Evolutionary conservation across 2,888 invertebrate species (phyloP).

Genomic region (Linyphia triangularis): DNA sequence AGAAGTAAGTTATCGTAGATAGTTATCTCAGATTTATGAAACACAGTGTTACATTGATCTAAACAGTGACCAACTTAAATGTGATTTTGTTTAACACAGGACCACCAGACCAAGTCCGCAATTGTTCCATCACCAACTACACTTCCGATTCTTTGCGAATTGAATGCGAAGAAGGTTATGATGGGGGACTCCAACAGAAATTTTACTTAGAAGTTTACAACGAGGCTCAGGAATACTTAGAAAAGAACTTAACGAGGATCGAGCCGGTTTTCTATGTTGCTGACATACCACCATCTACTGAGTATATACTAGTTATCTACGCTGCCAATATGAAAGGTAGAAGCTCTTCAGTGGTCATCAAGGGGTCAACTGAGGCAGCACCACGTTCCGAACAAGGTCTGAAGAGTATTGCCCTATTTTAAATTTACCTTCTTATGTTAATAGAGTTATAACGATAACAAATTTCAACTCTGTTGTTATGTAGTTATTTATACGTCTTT

Average conservation of each 20-base stretch:
- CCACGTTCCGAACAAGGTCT: conserved; percentile 66
- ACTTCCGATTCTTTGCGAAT: conserved; percentile 76
- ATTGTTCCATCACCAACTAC: conserved; percentile 76
- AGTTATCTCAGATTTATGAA: background rate
- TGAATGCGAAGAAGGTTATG: conserved; percentile 76
- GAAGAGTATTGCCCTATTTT: background rate
- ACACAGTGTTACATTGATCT: background rate
- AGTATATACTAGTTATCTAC: conserved; percentile 76
- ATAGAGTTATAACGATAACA: too few species aligned
- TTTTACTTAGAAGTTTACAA: conserved; percentile 77
- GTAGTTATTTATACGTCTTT: background rate
- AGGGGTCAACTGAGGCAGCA: conserved; percentile 73
- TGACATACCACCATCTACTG: conserved; percentile 76
- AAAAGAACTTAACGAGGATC: conserved; percentile 76
- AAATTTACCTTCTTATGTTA: too few species aligned
- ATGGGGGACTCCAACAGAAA: conserved; percentile 76
- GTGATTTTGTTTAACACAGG: conserved; percentile 69
- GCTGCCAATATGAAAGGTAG: conserved; percentile 76
- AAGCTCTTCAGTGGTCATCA: conserved; percentile 72
- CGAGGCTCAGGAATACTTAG: conserved; percentile 75
- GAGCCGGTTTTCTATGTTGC: conserved; percentile 75
- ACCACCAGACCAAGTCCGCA: conserved; percentile 76
- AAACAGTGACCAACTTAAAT: conserved; percentile 57
- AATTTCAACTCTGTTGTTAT: too few species aligned
- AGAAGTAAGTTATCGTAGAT: background rate